Evolutionary conservation across 2,797 vertebrate species (phyloP), one percentile per base, ranked within the genome.

Genomic region (Uromys caudimaculatus): DNA sequence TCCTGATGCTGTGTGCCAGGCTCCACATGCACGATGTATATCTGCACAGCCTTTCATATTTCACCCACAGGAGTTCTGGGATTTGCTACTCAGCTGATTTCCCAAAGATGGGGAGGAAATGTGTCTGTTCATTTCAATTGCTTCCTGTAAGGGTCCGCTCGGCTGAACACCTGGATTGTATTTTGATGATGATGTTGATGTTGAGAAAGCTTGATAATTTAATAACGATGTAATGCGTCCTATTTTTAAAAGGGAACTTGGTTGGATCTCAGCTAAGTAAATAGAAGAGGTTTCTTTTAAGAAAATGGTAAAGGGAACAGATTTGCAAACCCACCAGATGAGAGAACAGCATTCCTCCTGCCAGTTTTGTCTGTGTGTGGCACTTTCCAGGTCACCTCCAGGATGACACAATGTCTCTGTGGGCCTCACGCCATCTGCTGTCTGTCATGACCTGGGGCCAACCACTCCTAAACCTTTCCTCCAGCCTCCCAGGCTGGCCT

Each of bases 131-230:
- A 32, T 89, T 94, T 81, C 73, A 91, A 69, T 81, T 73, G 87
- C 91, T 81, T 89, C 58, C 67, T 38, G 14, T 29, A 27, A 67
- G n/a, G 75, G 73, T 84, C 86, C 27, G 44, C 95, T 92, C 92
- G 58, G 67, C 54, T 0, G 41, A 86, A 94, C 93, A 93, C 95
- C 97, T 97, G 95, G 38, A 71, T 76, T 32, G 0, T 75, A 87
- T 96, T 96, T 97, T 81, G 78, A 79, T 92, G 82, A 94, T 86
- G 88, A 44, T 93, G 82, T 73, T 50, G 83, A 84, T 54, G 91
- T 79, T 96, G 91, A 90, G 81, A 84, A 91, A 83, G 44, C 82
- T 93, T 84, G 96, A 86, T 92, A 91, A 95, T 89, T 97, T 56
- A 60, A 10, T 94, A 87, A 93, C 35, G 38, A 1, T 75, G 69